Evolutionary conservation across 2,797 vertebrate species (phyloP).

Genomic region (Kryptolebias ocellatus): DNA sequence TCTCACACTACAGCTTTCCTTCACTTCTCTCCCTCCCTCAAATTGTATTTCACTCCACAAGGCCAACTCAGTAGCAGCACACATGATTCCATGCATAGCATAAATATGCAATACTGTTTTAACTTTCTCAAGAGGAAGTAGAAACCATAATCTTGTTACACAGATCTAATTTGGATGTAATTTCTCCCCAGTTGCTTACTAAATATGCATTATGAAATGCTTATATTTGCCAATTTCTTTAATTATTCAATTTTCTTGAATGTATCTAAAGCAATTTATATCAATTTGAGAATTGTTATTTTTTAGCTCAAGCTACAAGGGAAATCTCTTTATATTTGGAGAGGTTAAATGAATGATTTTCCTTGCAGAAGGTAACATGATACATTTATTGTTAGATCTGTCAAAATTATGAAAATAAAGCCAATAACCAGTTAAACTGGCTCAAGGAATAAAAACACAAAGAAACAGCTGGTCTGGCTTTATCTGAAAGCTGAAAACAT

Average conservation of each 20-base stretch:
- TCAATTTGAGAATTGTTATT: not conserved
- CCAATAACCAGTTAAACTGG: not conserved
- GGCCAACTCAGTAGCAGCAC: conserved; percentile 38
- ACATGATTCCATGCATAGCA: conserved; percentile 19
- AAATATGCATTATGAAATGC: not conserved
- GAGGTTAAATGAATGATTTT: not conserved
- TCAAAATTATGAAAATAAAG: not conserved
- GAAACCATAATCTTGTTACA: not conserved
- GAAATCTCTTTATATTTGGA: not conserved
- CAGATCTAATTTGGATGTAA: not conserved
- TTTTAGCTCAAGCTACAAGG: not conserved
- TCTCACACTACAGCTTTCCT: conserved; percentile 1
- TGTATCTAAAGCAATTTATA: not conserved
- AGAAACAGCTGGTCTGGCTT: conserved; percentile 9
- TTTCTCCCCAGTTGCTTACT: not conserved
- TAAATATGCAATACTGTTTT: not conserved
- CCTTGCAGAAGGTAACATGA: not conserved
- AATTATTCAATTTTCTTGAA: not conserved
- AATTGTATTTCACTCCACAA: not conserved
- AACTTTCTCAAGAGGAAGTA: not conserved
- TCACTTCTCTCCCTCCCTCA: not conserved
- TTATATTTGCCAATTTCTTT: not conserved
- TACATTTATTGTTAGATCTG: not conserved
- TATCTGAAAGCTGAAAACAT: conserved; percentile 9
- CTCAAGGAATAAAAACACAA: not conserved